Evolutionary conservation across 2,888 invertebrate genomes (phyloP).

Genomic region (Drosophila silvestris): DNA sequence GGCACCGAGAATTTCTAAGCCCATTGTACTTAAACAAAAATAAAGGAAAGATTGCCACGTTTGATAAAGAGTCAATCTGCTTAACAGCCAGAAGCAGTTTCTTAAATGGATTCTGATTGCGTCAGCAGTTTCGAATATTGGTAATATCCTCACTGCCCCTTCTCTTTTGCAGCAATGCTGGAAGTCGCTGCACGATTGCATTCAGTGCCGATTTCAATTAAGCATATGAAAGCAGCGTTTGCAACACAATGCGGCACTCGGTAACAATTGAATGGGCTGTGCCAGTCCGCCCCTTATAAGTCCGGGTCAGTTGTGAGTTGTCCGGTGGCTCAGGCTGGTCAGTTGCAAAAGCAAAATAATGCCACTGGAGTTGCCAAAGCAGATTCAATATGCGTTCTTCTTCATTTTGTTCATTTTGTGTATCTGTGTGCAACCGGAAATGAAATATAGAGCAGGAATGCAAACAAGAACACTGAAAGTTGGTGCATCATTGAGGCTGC

Average conservation of each 20-base stretch:
- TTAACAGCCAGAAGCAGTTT: constrained; percentile 3
- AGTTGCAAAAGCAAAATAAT: constrained; percentile 34
- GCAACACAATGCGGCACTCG: constrained; percentile 41
- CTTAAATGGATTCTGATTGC: constrained; percentile 13
- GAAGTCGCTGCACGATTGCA: constrained; percentile 11
- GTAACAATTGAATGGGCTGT: constrained; percentile 36
- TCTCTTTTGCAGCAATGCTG: neutral
- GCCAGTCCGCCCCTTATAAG: constrained; percentile 18
- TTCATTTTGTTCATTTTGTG: constrained; percentile 18
- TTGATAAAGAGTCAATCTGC: constrained; percentile 17
- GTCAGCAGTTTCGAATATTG: constrained; percentile 15
- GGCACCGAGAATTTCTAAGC: too few relatives aligned
- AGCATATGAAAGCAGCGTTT: constrained; percentile 42
- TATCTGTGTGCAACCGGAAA: constrained; percentile 38
- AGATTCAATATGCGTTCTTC: constrained; percentile 46
- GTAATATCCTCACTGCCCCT: neutral
- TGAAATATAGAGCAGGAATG: constrained; percentile 37
- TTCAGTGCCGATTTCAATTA: constrained; percentile 56
- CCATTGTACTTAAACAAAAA: neutral
- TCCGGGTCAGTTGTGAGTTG: constrained; percentile 19
- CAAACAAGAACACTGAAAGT: constrained; percentile 30
- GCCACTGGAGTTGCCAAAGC: constrained; percentile 39
- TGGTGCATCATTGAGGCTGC: neutral
- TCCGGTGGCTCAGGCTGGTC: neutral
- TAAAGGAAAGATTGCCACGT: constrained; percentile 4